Percentiles rank a stretch among this genome's conserved stretches.
Evolutionary conservation across 2,888 invertebrate genomes (phyloP).

Genomic region (Pristionchus arcanus): DNA sequence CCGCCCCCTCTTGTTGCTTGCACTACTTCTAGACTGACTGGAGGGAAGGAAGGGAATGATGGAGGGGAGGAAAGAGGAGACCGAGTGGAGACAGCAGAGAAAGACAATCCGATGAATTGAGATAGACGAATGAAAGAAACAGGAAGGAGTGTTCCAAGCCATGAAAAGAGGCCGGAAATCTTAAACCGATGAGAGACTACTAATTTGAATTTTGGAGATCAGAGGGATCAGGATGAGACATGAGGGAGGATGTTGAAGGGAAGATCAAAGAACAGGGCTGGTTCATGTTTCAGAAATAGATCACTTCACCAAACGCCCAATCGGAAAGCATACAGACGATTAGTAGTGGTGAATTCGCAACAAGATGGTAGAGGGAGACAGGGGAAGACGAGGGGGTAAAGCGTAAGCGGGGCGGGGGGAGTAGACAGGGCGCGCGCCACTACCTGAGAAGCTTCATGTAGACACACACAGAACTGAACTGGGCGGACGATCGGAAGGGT

Average conservation of each 20-base stretch:
- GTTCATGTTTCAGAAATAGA: not conserved
- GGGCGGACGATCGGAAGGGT: not conserved
- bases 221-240: no score
- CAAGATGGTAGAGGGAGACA: not conserved
- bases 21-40: constrained; percentile 48
- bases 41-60: not conserved
- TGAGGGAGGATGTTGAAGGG: no score
- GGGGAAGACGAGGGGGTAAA: not conserved
- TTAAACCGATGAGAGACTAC: not conserved
- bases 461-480: constrained; percentile 26
- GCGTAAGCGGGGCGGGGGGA: not conserved
- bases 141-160: constrained; percentile 11
- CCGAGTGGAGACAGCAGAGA: not conserved
- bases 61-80: constrained; percentile 23
- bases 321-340: no score
- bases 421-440: constrained; percentile 27
- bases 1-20: constrained; percentile 44
- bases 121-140: not conserved
- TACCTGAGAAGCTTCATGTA: constrained; percentile 53
- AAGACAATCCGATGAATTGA: constrained; percentile 33
- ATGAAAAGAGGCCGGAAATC: not conserved
- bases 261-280: not conserved
- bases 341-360: not conserved
- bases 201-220: not conserved
- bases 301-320: not conserved